Evolutionary conservation across 2,888 invertebrate genomes (phyloP).

Genomic region (Ptilodon capucinus): DNA sequence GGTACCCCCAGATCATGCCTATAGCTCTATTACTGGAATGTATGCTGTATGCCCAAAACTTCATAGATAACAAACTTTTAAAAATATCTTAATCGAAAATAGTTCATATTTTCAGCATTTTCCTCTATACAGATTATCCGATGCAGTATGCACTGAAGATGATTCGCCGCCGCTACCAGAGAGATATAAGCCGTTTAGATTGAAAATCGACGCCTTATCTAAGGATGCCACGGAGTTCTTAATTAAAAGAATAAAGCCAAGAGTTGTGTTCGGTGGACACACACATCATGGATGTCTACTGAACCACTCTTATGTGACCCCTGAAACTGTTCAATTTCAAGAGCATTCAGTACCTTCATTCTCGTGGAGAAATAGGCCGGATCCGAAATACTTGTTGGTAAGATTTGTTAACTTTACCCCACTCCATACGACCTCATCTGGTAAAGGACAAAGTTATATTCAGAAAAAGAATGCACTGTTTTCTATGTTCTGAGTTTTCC

Average conservation of each 20-base stretch:
- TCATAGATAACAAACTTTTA: neutral
- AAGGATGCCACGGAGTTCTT: conserved; percentile 88
- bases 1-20: too few species aligned
- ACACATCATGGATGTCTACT: conserved; percentile 95
- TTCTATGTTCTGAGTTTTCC: too few species aligned
- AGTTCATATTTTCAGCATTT: conserved; percentile 89
- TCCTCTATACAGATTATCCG: conserved; percentile 94
- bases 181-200: conserved; percentile 87
- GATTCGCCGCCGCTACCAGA: conserved; percentile 90
- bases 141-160: conserved; percentile 89
- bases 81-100: neutral
- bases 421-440: too few species aligned
- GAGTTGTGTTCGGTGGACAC: conserved; percentile 93
- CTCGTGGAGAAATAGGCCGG: conserved; percentile 96
- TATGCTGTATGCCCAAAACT: neutral
- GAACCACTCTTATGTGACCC: conserved; percentile 60
- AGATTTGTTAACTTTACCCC: conserved; percentile 41
- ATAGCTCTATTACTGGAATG: too few species aligned
- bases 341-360: conserved; percentile 96
- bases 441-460: too few species aligned
- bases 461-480: too few species aligned
- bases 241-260: conserved; percentile 84
- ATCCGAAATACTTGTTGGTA: conserved; percentile 95
- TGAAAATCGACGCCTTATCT: conserved; percentile 94
- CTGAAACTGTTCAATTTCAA: conserved; percentile 70